Base-by-base conservation (phyloP, 2,888 invertebrate species). In the Heterodera filipjevi region DNA sequence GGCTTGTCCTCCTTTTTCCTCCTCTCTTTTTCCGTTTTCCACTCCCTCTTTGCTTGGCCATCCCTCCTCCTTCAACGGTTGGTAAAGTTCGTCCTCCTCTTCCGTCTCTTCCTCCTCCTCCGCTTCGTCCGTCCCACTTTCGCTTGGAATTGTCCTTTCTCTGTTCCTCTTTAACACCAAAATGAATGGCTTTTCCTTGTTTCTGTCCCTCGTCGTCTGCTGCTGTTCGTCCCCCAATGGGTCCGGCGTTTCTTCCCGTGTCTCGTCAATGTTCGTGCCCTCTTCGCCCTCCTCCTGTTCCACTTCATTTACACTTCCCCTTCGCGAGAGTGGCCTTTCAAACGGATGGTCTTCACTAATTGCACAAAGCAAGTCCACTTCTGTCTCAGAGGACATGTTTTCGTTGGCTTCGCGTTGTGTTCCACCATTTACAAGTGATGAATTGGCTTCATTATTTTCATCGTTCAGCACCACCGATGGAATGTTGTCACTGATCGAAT, bases 281-380 rank as follows among this genome's bases (percentile, higher is more conserved):
- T 83, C 83, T 27, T 77, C 80, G 5, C 84, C 84, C 19, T 82
- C 77, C 59, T 84, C 84, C 5, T 79, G 78, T 49, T 81, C 80
- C n/a, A 81, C 82, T 32, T 81, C 81, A 44, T 32, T 68, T 27
- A 87, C 72, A 71, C 86, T 86, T 39, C 88, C 87, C 49, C 88
- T 79, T 73, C 88, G 80, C 10, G 87, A 87, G 19, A 84, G 78
- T 0, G 88, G 88, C 32, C 88, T 78, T 19, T 83, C 84, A 49
- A 82, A 75, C 32, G 75, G 75, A 33, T 66, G 64, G 35, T 64
- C 44, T 66, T 64, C 66, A 66, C 75, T 68, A 27, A 75, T 44
- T 64, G 39, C 68, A 10, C 32, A 14, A 30, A 39, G 33, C 19
- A 68, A 49, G 10, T 19, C 44, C 44, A 19, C 30, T 53, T 19